Evolutionary conservation across 2,113 vertebrate genomes (phyloP).

Genomic region (Camelus dromedarius): DNA sequence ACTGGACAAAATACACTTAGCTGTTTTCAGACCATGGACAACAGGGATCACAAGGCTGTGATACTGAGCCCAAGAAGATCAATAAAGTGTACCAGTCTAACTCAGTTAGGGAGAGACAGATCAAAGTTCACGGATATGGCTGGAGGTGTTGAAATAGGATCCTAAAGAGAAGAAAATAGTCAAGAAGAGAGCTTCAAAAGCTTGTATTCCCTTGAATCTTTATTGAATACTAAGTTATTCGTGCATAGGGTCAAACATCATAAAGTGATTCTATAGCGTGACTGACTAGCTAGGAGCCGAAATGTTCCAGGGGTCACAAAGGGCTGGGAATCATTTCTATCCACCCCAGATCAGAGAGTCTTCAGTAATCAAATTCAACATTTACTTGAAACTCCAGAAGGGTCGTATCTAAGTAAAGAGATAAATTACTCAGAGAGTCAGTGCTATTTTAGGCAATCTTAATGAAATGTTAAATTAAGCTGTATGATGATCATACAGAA

Average conservation of each 20-base stretch:
- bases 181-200: background rate
- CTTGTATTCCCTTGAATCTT: background rate
- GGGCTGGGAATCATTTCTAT: background rate
- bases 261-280: background rate
- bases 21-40: background rate
- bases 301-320: background rate
- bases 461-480: conserved; percentile 4
- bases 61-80: background rate
- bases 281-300: background rate
- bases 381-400: background rate
- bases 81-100: background rate
- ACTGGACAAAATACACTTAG: background rate
- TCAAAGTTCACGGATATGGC: background rate
- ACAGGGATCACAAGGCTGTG: background rate
- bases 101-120: background rate
- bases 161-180: background rate
- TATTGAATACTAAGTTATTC: background rate
- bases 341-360: background rate
- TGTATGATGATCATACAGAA: background rate
- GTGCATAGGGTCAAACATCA: background rate
- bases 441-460: background rate
- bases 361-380: background rate
- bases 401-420: background rate
- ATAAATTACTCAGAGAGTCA: background rate
- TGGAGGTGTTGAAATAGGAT: background rate